These are phyloP conservation scores for Heptranchias perlo DNA, from an alignment of 2,113 vertebrate genomes.

Conservation along the genomic window DNA sequence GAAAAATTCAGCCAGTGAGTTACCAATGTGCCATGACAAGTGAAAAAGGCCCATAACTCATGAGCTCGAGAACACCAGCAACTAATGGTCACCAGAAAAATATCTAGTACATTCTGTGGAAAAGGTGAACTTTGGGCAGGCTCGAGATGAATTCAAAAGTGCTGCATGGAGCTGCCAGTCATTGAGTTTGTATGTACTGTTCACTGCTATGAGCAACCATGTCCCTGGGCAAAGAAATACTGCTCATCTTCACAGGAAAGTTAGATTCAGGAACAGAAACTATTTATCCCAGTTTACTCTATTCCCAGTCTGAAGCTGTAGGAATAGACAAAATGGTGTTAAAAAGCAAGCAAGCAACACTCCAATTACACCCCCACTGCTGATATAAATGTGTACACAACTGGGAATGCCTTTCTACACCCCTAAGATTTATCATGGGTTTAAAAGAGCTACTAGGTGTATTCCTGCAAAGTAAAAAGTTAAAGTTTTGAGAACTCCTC, in stretches of 20 bases:
- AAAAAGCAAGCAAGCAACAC: background rate
- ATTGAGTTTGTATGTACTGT: too few relatives aligned
- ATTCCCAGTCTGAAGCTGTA: background rate
- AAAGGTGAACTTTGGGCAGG: background rate
- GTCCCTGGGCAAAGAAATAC: background rate
- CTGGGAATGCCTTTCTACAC: background rate
- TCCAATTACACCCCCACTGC: background rate
- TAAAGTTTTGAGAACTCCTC: background rate
- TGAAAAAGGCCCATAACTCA: background rate
- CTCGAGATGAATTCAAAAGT: background rate
- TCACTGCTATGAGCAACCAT: background rate
- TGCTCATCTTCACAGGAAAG: background rate
- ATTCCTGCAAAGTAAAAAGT: background rate
- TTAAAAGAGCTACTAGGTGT: background rate
- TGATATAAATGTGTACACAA: background rate
- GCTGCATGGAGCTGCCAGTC: background rate
- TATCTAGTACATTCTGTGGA: too few relatives aligned
- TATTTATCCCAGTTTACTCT: background rate
- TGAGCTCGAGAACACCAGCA: background rate
- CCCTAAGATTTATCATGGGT: background rate
- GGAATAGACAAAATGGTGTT: background rate
- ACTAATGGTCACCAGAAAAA: background rate
- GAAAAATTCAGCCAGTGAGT: background rate
- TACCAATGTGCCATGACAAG: background rate
- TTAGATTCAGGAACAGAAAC: background rate